Percentiles rank a stretch among this genome's conserved stretches.
These are phyloP conservation scores for Typhlichthys eigenmanni DNA, from an alignment of 2,797 vertebrate genomes.

Conservation along the genomic window DNA sequence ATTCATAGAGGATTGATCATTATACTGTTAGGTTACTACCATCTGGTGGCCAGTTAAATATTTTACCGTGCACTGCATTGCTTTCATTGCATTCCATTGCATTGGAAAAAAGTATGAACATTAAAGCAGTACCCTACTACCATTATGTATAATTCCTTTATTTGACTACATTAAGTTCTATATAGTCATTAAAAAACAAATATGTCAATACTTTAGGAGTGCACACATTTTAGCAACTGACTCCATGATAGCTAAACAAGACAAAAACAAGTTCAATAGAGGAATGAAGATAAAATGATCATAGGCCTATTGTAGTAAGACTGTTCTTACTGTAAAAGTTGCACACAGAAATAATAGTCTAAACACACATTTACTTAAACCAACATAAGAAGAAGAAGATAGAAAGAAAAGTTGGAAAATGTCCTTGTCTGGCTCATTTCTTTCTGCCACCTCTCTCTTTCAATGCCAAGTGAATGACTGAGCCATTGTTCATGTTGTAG, in stretches of 20 bases:
- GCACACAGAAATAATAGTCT: neutral
- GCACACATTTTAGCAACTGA: no score
- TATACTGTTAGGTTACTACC: neutral
- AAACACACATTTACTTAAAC: neutral
- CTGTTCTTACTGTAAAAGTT: neutral
- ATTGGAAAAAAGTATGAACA: neutral
- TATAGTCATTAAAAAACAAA: slow-evolving; percentile 12
- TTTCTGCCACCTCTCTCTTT: slow-evolving; percentile 99
- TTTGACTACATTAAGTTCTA: slow-evolving; percentile 28
- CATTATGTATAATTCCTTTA: slow-evolving; percentile 46
- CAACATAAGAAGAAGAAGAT: slow-evolving; percentile 8
- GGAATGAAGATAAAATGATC: neutral
- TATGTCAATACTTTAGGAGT: slow-evolving; percentile 7
- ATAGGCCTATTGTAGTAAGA: neutral
- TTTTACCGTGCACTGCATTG: neutral
- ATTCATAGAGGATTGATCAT: slow-evolving; percentile 4
- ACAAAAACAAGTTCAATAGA: neutral
- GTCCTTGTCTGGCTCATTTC: slow-evolving; percentile 78
- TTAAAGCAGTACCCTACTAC: neutral
- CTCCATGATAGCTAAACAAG: neutral
- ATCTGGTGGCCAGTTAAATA: neutral
- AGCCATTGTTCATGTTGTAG: slow-evolving; percentile 95
- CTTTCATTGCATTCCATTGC: no score
- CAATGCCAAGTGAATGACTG: slow-evolving; percentile 93
- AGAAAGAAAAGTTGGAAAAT: slow-evolving; percentile 20